Conservation (phyloP, 1,140 invertebrate species). For the Rhopalosiphum padi region DNA sequence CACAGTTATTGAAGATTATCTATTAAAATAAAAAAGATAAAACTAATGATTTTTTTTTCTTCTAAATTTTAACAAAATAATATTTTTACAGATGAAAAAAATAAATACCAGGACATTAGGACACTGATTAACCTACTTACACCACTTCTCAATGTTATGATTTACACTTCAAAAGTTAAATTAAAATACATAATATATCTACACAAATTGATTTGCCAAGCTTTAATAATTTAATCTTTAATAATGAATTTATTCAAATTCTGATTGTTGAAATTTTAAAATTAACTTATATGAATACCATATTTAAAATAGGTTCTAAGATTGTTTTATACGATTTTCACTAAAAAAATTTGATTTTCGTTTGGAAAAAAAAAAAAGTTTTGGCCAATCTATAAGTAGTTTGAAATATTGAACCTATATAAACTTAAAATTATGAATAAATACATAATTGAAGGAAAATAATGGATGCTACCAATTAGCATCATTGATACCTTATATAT, state of each 20-base stretch:
- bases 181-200: not conserved
- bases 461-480: too few relatives aligned
- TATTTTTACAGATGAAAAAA: not conserved
- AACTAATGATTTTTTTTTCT: not conserved
- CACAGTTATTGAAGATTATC: not conserved
- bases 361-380: not conserved
- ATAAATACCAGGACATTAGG: not conserved
- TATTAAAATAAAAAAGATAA: not conserved
- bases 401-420: too few relatives aligned
- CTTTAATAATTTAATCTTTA: not conserved
- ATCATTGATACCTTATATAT: too few relatives aligned
- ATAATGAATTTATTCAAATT: not conserved
- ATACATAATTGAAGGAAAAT: not conserved
- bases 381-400: not conserved
- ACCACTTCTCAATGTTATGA: not conserved
- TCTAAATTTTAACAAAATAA: not conserved
- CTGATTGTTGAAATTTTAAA: not conserved
- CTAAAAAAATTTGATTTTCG: not conserved
- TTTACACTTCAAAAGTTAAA: not conserved
- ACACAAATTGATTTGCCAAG: not conserved
- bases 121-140: too few relatives aligned
- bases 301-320: not conserved
- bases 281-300: not conserved
- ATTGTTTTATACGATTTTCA: not conserved
- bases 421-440: not conserved